Conservation (phyloP, 2,888 invertebrate species). For the Agrotis segetum region DNA sequence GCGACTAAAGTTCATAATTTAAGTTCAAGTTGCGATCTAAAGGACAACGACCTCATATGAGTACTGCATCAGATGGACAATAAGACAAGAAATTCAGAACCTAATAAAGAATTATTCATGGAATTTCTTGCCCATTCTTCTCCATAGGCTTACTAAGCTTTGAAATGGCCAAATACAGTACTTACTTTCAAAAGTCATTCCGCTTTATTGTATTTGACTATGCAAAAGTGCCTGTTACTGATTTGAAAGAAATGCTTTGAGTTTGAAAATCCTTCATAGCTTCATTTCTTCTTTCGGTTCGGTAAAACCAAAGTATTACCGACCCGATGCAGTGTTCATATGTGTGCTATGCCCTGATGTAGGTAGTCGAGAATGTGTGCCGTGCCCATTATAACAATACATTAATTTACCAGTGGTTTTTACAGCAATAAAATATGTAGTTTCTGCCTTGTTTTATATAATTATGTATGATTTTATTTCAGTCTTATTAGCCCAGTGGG, state of each 20-base stretch:
- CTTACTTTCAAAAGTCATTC: too few relatives aligned
- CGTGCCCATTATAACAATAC: slow-evolving; percentile 38
- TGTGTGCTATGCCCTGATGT: not conserved
- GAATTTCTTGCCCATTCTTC: not conserved
- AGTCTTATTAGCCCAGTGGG: slow-evolving; percentile 14
- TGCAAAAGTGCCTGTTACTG: not conserved
- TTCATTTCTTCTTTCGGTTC: not conserved
- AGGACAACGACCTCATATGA: not conserved
- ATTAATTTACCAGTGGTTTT: slow-evolving; percentile 48
- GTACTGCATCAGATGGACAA: not conserved
- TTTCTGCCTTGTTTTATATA: too few relatives aligned
- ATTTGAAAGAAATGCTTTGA: not conserved
- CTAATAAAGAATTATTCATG: not conserved
- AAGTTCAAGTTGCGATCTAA: slow-evolving; percentile 39
- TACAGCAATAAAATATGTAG: too few relatives aligned
- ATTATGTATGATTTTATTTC: not conserved
- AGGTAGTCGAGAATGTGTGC: slow-evolving; percentile 52
- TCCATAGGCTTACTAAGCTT: too few relatives aligned
- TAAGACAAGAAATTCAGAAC: not conserved
- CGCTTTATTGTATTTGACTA: not conserved
- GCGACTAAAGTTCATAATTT: slow-evolving; percentile 29
- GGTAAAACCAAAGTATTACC: not conserved
- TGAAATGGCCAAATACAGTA: too few relatives aligned
- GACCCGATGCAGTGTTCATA: not conserved
- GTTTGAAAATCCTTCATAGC: not conserved